These are phyloP conservation scores for Elmis aenea DNA, from an alignment of 2,888 invertebrate species.

Conservation along the genomic window DNA sequence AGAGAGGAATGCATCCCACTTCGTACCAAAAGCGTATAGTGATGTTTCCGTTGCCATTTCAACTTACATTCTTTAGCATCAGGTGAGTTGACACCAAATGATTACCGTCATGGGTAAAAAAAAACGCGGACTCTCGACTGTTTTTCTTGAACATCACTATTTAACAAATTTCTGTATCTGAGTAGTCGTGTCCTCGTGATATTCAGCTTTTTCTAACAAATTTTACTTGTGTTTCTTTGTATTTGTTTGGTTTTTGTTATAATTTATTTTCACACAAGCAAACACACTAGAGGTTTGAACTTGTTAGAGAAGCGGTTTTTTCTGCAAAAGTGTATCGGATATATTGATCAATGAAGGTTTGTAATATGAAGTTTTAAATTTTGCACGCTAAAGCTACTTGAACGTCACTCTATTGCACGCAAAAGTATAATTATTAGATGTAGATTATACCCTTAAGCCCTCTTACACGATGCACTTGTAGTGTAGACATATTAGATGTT, in stretches of 20 bases:
- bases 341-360: slow-evolving; percentile 24
- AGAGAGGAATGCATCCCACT: slow-evolving; percentile 59
- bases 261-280: slow-evolving; percentile 15
- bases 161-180: too few relatives aligned
- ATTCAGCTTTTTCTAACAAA: slow-evolving; percentile 5
- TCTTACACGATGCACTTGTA: slow-evolving; percentile 20
- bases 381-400: slow-evolving; percentile 33
- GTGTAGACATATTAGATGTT: too few relatives aligned
- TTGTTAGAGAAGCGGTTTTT: neutral
- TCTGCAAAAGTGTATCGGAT: neutral
- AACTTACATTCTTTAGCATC: slow-evolving; percentile 23
- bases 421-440: slow-evolving; percentile 24
- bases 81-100: slow-evolving; percentile 26
- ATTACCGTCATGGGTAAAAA: neutral
- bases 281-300: slow-evolving; percentile 11
- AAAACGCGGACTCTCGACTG: neutral
- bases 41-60: slow-evolving; percentile 30
- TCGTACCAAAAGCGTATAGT: slow-evolving; percentile 55
- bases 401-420: slow-evolving; percentile 30
- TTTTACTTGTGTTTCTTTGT: slow-evolving; percentile 4
- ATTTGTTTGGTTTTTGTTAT: slow-evolving; percentile 12
- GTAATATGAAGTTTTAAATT: slow-evolving; percentile 26
- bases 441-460: too few relatives aligned
- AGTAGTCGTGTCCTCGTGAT: too few relatives aligned
- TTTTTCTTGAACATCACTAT: too few relatives aligned